phyloP scores from a whole-genome alignment of 2,113 vertebrate species.

The Bubo bubo region DNA sequence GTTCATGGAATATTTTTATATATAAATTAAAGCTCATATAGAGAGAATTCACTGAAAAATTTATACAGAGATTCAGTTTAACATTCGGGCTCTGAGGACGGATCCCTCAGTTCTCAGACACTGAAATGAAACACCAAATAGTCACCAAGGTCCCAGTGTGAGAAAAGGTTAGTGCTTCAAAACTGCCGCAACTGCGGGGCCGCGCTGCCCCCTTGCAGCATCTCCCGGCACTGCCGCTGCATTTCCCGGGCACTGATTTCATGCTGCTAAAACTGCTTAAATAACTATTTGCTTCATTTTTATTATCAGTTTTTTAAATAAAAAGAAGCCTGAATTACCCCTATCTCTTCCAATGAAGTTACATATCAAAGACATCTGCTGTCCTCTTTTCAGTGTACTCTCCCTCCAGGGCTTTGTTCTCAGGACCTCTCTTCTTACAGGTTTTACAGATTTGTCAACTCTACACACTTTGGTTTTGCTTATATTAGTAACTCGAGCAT shows the following conservation, averaged over 20 bases:
- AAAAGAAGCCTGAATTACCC: not conserved
- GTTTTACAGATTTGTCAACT: not conserved
- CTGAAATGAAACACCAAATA: not conserved
- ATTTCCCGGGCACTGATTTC: rapidly evolving
- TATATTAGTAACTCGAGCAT: not conserved
- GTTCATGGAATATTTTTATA: not conserved
- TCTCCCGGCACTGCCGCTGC: not conserved
- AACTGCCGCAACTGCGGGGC: rapidly evolving
- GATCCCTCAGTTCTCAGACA: not conserved
- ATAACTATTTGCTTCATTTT: not conserved
- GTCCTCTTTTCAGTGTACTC: not conserved
- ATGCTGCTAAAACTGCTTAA: not conserved
- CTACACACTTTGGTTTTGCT: not conserved
- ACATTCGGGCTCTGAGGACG: not conserved
- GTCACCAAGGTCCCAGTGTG: rapidly evolving
- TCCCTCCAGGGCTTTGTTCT: not conserved
- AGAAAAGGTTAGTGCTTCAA: not conserved
- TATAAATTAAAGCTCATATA: not conserved
- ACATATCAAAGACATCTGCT: not conserved
- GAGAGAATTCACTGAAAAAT: not conserved
- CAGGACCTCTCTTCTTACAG: not conserved
- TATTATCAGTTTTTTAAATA: not conserved
- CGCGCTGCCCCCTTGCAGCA: not conserved
- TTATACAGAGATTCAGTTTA: not conserved
- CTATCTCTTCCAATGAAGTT: not conserved